These are phyloP conservation scores for Budorcas taxicolor DNA, from an alignment of 2,113 vertebrate species.

Conservation along the genomic window DNA sequence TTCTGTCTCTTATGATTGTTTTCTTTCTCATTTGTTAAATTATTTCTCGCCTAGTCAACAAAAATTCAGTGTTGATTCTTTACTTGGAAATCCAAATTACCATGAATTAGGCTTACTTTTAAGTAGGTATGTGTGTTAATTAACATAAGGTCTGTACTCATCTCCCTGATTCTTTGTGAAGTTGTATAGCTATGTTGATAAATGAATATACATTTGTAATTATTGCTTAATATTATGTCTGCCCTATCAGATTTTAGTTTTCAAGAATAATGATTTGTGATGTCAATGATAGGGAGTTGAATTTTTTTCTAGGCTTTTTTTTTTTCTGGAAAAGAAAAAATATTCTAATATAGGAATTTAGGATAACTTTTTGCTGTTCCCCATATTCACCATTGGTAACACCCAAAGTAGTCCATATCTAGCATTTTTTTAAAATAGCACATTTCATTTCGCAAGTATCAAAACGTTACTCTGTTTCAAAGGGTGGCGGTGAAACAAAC, in stretches of 20 bases:
- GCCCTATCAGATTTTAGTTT: neutral
- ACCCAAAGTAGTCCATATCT: neutral
- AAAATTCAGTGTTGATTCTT: neutral
- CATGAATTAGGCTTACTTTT: neutral
- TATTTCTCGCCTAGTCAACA: neutral
- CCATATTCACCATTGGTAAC: neutral
- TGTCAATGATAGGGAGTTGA: neutral
- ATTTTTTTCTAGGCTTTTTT: neutral
- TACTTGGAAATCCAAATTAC: neutral
- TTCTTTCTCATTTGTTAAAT: neutral
- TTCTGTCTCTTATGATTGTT: neutral
- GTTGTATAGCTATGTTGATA: neutral
- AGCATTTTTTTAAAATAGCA: neutral
- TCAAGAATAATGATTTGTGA: neutral
- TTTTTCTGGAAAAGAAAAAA: neutral
- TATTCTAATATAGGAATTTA: neutral
- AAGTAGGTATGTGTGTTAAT: neutral
- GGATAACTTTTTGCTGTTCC: neutral
- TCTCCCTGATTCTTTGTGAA: neutral
- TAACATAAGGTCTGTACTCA: neutral
- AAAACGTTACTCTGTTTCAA: neutral
- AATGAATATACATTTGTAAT: neutral
- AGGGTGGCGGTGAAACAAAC: neutral
- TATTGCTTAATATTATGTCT: neutral
- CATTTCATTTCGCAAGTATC: neutral